Conservation (phyloP, 2,113 vertebrate species). For the Cairina moschata region DNA sequence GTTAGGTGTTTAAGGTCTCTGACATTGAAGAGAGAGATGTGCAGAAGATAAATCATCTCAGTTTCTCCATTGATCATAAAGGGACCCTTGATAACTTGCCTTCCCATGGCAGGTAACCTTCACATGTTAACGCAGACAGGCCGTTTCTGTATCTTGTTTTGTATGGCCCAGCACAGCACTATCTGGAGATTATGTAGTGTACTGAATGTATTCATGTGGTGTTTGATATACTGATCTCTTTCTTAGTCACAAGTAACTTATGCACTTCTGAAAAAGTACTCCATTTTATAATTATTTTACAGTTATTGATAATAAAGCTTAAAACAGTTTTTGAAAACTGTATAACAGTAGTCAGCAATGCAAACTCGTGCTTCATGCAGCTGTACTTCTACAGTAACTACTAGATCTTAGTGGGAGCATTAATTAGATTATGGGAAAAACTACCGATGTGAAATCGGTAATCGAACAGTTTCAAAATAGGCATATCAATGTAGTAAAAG, state of each 20-base stretch:
- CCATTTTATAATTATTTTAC: background rate
- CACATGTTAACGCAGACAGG: rapidly evolving
- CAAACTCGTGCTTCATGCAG: background rate
- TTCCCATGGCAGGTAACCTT: background rate
- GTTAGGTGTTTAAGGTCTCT: background rate
- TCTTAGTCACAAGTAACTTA: background rate
- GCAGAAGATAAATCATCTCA: background rate
- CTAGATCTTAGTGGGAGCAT: background rate
- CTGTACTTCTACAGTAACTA: background rate
- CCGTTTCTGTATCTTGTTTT: background rate
- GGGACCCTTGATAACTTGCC: rapidly evolving
- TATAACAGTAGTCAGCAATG: background rate
- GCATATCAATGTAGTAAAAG: background rate
- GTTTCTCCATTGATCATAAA: background rate
- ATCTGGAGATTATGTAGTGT: rapidly evolving
- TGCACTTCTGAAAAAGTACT: background rate
- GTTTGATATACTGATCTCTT: background rate
- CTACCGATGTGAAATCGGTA: background rate
- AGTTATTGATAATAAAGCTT: background rate
- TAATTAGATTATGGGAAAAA: background rate
- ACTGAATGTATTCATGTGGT: background rate
- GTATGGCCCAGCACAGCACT: background rate
- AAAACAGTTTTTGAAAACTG: background rate
- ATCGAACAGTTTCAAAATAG: background rate
- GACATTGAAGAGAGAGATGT: background rate